phyloP scores from a whole-genome alignment of 2,113 vertebrate species.

The Nothoprocta perdicaria region DNA sequence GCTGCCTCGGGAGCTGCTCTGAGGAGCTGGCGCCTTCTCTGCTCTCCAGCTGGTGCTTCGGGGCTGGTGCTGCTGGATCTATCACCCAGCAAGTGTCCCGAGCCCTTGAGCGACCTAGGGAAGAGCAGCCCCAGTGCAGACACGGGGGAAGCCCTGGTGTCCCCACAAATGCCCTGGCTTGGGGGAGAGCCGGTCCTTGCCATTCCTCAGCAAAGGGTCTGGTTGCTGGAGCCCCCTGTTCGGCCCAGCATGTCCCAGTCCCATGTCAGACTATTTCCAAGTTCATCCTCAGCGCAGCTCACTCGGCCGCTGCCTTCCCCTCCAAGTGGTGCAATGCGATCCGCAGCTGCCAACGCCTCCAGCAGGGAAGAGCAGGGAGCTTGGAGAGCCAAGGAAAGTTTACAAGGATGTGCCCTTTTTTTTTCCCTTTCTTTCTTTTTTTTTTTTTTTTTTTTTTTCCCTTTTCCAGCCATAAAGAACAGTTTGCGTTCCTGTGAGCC shows the following conservation, averaged over 20 bases:
- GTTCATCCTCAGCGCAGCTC: neutral
- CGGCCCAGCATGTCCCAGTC: neutral
- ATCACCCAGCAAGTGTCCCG: neutral
- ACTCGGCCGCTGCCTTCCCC: neutral
- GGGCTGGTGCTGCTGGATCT: neutral
- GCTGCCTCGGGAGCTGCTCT: neutral
- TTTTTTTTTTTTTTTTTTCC: no score
- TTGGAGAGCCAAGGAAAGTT: neutral
- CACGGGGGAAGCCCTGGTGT: neutral
- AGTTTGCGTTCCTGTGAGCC: slow-evolving; percentile 2
- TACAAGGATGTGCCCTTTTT: neutral
- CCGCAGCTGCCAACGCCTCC: slow-evolving; percentile 10
- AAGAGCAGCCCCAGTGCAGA: neutral
- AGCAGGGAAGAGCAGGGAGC: neutral
- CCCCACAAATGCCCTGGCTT: rapidly evolving
- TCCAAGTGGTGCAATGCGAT: slow-evolving; percentile 22
- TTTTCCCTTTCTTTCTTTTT: neutral
- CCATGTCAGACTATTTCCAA: neutral
- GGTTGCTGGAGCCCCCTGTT: rapidly evolving
- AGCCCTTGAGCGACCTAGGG: rapidly evolving
- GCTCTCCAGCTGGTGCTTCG: neutral
- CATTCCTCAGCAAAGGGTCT: neutral
- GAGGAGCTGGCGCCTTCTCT: neutral
- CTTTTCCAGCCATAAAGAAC: neutral
- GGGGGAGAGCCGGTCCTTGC: neutral